Conservation (phyloP, 2,888 invertebrate species). For the Arrhopalites spinosus region DNA sequence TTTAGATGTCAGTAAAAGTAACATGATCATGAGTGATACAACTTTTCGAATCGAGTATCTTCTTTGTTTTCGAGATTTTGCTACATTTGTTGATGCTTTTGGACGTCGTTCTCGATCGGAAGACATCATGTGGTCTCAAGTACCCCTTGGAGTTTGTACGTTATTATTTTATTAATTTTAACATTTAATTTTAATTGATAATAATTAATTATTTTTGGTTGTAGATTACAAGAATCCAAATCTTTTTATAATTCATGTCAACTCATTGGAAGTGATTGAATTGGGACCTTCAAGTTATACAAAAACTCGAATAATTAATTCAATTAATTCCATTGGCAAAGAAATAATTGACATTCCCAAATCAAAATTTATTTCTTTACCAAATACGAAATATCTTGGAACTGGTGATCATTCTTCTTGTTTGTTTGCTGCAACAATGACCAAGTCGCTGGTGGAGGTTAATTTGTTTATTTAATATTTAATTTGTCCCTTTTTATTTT, state of each 20-base stretch:
- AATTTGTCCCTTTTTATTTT: too few relatives aligned
- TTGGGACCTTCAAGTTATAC: constrained; percentile 57
- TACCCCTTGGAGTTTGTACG: constrained; percentile 75
- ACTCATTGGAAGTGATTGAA: constrained; percentile 66
- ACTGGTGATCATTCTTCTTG: constrained; percentile 35
- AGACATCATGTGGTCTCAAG: constrained; percentile 80
- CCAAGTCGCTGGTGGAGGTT: constrained; percentile 44
- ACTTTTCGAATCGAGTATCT: constrained; percentile 70
- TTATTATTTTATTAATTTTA: too few relatives aligned
- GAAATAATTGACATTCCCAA: constrained; percentile 38
- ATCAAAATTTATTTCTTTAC: constrained; percentile 36
- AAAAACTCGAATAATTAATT: constrained; percentile 19
- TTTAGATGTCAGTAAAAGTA: constrained; percentile 58
- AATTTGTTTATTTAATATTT: too few relatives aligned
- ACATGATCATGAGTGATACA: constrained; percentile 55
- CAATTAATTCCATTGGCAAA: constrained; percentile 22
- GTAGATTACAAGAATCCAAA: constrained; percentile 72
- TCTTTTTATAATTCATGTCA: constrained; percentile 75
- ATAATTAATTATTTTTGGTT: too few relatives aligned
- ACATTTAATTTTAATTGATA: too few relatives aligned
- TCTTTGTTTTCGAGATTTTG: constrained; percentile 84
- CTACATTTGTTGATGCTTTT: constrained; percentile 81
- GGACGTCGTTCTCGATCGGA: constrained; percentile 76
- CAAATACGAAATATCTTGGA: constrained; percentile 42
- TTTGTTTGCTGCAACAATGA: constrained; percentile 38